A percentile compares a stretch with the other conserved stretches of the same genome.
phyloP scores from a whole-genome alignment of 2,888 invertebrate genomes.

The Scotopteryx bipunctaria region DNA sequence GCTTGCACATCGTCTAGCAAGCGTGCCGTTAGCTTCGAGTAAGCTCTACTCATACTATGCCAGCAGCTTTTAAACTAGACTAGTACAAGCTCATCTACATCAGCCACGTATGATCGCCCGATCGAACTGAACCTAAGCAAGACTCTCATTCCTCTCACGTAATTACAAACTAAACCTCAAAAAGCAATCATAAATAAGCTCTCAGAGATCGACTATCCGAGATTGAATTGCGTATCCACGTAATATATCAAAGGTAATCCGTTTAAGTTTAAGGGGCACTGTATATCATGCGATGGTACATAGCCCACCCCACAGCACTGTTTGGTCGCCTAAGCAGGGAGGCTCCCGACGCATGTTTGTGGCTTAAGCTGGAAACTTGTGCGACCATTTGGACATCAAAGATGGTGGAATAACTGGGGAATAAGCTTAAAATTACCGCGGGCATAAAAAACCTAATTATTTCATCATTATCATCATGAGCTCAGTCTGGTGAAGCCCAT shows the following conservation, averaged over 20 bases:
- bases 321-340: conserved; percentile 80
- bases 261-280: conserved; percentile 81
- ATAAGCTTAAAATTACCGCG: too few species aligned
- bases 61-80: too few species aligned
- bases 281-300: conserved; percentile 78
- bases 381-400: too few species aligned
- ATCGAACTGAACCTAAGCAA: conserved; percentile 3
- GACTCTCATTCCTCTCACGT: conserved; percentile 38
- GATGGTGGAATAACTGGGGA: too few species aligned
- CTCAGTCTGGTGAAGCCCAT: too few species aligned
- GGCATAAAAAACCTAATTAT: too few species aligned
- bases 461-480: too few species aligned
- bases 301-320: conserved; percentile 68
- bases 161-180: conserved; percentile 62
- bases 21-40: too few species aligned
- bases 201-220: conserved; percentile 68
- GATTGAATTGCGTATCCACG: conserved; percentile 79
- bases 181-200: conserved; percentile 70
- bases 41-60: too few species aligned
- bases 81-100: neutral
- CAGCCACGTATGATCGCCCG: conserved; percentile 7
- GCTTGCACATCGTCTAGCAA: too few species aligned
- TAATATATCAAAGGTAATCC: conserved; percentile 83
- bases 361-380: conserved; percentile 41
- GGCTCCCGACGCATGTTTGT: conserved; percentile 70